Percentiles rank a stretch among this genome's conserved stretches.
phyloP scores from a whole-genome alignment of 2,797 vertebrate genomes.

The Ficedula albicollis region DNA sequence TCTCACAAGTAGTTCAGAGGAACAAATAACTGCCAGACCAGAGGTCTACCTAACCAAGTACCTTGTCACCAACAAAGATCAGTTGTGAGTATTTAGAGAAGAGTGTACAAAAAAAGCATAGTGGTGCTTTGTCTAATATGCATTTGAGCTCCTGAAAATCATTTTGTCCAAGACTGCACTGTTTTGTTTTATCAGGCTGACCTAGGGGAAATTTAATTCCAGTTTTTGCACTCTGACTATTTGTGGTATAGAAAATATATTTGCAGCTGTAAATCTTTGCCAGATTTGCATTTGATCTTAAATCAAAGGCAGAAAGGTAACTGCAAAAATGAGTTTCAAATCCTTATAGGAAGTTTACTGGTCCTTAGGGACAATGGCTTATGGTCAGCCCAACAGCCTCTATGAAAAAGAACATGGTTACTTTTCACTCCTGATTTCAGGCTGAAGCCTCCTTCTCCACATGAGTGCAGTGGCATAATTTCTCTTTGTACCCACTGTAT shows the following conservation, averaged over 20 bases:
- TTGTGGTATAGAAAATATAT: neutral
- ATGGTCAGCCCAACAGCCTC: neutral
- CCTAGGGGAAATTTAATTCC: neutral
- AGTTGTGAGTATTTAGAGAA: neutral
- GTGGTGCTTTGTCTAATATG: neutral
- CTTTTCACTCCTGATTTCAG: neutral
- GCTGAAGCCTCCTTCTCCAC: neutral
- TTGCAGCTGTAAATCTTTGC: neutral
- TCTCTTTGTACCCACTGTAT: neutral
- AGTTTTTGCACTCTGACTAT: neutral
- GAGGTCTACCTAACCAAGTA: neutral
- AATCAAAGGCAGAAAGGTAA: neutral
- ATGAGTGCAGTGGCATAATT: neutral
- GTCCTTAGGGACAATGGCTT: neutral
- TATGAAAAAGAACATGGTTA: neutral
- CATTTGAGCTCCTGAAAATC: neutral
- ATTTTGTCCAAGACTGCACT: neutral
- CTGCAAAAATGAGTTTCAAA: constrained; percentile 8
- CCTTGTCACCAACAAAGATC: neutral
- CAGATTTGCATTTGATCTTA: neutral
- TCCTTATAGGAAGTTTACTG: neutral
- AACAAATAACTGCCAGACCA: neutral
- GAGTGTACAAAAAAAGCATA: neutral
- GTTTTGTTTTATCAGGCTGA: neutral
- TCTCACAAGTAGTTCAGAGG: neutral